These are phyloP conservation scores for Spisula solida DNA, from an alignment of 2,888 invertebrate genomes.

Conservation along the genomic window DNA sequence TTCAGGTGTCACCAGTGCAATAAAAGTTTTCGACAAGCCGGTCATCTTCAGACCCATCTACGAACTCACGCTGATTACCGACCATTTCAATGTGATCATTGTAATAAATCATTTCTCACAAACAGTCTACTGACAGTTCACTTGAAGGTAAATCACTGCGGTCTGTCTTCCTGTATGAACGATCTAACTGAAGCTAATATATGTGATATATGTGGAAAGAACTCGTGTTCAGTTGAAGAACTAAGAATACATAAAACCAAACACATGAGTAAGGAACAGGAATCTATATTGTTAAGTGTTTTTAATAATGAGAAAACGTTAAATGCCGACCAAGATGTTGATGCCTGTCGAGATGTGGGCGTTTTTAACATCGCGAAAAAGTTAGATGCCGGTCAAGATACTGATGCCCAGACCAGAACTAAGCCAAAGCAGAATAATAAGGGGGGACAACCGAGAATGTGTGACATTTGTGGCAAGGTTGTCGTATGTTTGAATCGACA, in stretches of 20 bases:
- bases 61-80: conserved; percentile 50
- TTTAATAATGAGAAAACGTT: background rate
- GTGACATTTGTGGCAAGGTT: conserved; percentile 55
- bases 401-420: too few relatives aligned
- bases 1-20: conserved; percentile 50
- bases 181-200: background rate
- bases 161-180: background rate
- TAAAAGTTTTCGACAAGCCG: conserved; percentile 50
- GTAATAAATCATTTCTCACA: conserved; percentile 42
- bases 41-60: conserved; percentile 53
- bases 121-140: conserved; percentile 54
- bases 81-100: conserved; percentile 55
- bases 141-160: conserved; percentile 4
- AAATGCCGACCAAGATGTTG: too few relatives aligned
- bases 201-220: conserved; percentile 40
- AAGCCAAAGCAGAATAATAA: background rate
- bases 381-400: too few relatives aligned
- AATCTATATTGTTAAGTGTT: conserved; percentile 16
- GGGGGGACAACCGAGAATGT: conserved; percentile 12
- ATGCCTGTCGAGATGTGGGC: too few relatives aligned
- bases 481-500: conserved; percentile 30
- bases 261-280: conserved; percentile 16
- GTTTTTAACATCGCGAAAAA: too few relatives aligned
- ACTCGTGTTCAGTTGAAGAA: conserved; percentile 7
- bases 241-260: conserved; percentile 34